A percentile compares a stretch with the other conserved stretches of the same genome.
These are phyloP conservation scores for Rhabdophis nuchalis DNA, from an alignment of 2,797 vertebrate genomes.

Conservation along the genomic window DNA sequence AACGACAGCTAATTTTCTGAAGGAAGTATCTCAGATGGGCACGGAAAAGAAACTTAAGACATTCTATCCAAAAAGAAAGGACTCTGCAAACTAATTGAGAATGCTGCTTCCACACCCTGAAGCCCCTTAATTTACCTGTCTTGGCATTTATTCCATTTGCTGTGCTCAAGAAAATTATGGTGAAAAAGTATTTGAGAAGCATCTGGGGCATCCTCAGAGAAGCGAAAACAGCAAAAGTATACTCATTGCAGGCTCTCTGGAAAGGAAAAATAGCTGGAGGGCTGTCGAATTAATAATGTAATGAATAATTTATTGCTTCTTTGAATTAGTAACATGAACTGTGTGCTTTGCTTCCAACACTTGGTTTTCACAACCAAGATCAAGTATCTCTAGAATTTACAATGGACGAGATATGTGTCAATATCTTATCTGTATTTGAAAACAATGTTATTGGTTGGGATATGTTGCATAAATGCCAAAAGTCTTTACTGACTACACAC, in stretches of 20 bases:
- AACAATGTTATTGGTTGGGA: constrained; percentile 73
- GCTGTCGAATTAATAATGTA: constrained; percentile 74
- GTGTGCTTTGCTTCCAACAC: constrained; percentile 72
- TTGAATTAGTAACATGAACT: constrained; percentile 85
- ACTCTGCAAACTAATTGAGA: neutral
- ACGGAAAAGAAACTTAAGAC: neutral
- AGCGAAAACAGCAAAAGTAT: constrained; percentile 30
- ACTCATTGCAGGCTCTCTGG: constrained; percentile 58
- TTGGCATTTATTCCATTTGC: constrained; percentile 69
- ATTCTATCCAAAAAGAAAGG: neutral
- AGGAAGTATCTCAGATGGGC: neutral
- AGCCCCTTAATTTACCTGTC: constrained; percentile 87
- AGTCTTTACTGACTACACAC: constrained; percentile 62
- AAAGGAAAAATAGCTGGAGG: constrained; percentile 63
- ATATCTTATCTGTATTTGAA: constrained; percentile 70
- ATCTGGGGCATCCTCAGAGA: constrained; percentile 65
- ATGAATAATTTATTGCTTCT: constrained; percentile 86
- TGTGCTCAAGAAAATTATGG: constrained; percentile 71
- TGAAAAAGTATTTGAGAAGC: constrained; percentile 65
- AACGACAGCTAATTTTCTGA: neutral
- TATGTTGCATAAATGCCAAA: constrained; percentile 51
- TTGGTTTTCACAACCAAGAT: constrained; percentile 91
- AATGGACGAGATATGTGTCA: constrained; percentile 76
- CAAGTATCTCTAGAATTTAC: constrained; percentile 78
- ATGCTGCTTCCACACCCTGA: neutral